Percentiles rank a stretch among this genome's conserved stretches.
phyloP scores from a whole-genome alignment of 2,113 vertebrate species.

The Tupaia tana region DNA sequence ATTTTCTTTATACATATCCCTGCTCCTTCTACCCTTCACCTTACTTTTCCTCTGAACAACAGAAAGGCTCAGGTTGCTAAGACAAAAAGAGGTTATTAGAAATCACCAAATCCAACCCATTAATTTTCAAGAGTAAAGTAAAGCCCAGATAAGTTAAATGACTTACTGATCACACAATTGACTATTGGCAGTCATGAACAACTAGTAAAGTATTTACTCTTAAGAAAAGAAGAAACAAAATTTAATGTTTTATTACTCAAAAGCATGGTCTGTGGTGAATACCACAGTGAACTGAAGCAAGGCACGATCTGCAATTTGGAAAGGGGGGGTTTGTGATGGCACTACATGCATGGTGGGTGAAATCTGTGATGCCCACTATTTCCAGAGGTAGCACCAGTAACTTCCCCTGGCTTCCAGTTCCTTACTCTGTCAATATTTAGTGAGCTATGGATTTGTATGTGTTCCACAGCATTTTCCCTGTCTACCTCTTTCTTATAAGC shows the following conservation, averaged over 20 bases:
- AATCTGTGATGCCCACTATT: too few species aligned
- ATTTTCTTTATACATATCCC: not conserved
- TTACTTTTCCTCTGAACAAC: not conserved
- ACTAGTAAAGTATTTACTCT: not conserved
- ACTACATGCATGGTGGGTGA: too few species aligned
- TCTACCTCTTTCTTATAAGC: not conserved
- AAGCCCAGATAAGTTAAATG: not conserved
- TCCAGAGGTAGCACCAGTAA: not conserved
- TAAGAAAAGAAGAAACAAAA: not conserved
- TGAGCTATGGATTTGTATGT: not conserved
- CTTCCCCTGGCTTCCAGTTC: not conserved
- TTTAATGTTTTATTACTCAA: not conserved
- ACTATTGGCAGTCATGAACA: not conserved
- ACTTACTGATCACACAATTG: not conserved
- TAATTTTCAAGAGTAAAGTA: not conserved
- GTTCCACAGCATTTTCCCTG: not conserved
- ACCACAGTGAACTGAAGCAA: not conserved
- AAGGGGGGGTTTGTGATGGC: not conserved
- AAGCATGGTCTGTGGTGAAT: not conserved
- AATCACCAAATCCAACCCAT: not conserved
- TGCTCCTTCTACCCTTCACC: not conserved
- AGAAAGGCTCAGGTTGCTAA: not conserved
- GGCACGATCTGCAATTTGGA: not conserved
- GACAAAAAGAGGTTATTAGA: not conserved
- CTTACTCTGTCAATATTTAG: not conserved